phyloP scores from a whole-genome alignment of 2,113 vertebrate genomes.

The Oreochromis aureus region DNA sequence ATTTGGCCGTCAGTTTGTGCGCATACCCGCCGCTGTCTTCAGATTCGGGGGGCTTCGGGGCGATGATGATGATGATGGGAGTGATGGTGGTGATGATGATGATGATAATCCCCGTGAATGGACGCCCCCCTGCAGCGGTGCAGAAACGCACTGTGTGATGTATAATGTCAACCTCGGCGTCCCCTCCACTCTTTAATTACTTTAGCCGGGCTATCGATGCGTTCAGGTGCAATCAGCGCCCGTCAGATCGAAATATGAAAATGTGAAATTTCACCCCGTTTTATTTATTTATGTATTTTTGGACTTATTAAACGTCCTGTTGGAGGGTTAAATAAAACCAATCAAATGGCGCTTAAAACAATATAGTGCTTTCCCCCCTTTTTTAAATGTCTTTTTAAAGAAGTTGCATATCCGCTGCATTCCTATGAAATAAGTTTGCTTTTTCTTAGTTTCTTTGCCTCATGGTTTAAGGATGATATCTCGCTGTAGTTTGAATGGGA shows the following conservation, averaged over 20 bases:
- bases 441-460: neutral
- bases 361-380: neutral
- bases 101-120: neutral
- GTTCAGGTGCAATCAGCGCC: conserved; percentile 34
- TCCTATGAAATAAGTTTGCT: neutral
- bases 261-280: neutral
- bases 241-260: neutral
- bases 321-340: neutral
- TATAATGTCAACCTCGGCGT: neutral
- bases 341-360: neutral
- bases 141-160: neutral
- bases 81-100: neutral
- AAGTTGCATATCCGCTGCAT: neutral
- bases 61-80: neutral
- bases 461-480: neutral
- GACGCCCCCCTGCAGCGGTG: neutral
- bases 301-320: neutral
- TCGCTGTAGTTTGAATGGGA: neutral
- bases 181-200: conserved; percentile 42
- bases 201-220: conserved; percentile 16
- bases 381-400: neutral
- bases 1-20: neutral
- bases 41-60: neutral
- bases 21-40: neutral
- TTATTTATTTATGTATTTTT: neutral